Percentiles rank a stretch among this genome's conserved stretches.
Conservation (phyloP, 2,888 invertebrate genomes). For the Reticulitermes lucifugus region DNA sequence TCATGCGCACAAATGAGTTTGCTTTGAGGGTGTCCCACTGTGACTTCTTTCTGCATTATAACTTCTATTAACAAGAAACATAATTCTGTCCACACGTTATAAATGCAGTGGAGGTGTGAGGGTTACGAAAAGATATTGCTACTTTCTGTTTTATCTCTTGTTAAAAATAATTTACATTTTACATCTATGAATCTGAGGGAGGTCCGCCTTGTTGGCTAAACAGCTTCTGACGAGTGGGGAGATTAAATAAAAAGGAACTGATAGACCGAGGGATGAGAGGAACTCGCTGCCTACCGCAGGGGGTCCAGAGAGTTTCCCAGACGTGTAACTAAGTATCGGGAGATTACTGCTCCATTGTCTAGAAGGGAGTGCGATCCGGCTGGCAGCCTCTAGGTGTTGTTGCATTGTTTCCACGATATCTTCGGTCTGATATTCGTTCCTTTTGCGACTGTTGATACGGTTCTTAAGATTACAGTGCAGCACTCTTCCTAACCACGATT, state of each 20-base stretch:
- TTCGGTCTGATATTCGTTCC: neutral
- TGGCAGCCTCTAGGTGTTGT: neutral
- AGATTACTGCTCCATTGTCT: constrained; percentile 16
- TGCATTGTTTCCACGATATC: neutral
- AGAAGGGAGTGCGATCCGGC: neutral
- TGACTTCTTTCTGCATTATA: neutral
- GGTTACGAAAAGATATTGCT: constrained; percentile 18
- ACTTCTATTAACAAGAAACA: neutral
- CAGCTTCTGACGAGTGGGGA: constrained; percentile 21
- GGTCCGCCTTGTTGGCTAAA: neutral
- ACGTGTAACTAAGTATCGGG: constrained; percentile 11
- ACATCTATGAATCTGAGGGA: constrained; percentile 26
- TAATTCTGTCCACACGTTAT: constrained; percentile 31
- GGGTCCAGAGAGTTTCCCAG: constrained; percentile 7
- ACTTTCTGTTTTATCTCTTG: constrained; percentile 22
- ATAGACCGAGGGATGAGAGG: neutral
- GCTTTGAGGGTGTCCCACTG: neutral
- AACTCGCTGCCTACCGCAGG: constrained; percentile 13
- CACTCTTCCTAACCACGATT: too few species aligned
- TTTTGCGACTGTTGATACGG: neutral
- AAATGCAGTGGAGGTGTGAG: constrained; percentile 21
- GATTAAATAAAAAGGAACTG: constrained; percentile 31
- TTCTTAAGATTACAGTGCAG: neutral
- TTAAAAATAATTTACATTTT: constrained; percentile 31
- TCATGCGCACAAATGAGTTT: constrained; percentile 16